Evolutionary conservation across 1,140 invertebrate species (phyloP), one percentile per base, ranked within the genome.

Genomic region (Lasioglossum baleicum): DNA sequence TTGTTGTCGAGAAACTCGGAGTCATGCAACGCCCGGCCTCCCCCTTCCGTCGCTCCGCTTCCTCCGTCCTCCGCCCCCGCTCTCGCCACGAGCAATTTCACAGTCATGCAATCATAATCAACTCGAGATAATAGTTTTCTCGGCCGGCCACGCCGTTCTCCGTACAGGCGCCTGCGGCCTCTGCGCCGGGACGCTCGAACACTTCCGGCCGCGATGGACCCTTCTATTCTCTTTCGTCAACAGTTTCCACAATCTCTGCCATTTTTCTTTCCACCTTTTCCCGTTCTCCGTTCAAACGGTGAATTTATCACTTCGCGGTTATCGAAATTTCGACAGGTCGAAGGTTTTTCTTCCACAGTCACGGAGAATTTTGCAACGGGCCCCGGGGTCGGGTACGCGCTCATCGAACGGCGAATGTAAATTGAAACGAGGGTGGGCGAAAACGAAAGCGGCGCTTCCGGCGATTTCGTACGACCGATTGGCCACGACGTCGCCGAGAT

Each of bases 101-200:
- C 83, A 89, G 90, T 91, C 91, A 92, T 91, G 91, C 91, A 91
- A 92, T 91, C 90, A 90, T 91, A 92, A 92, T 92, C 90, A 89
- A 87, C 77, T 81, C 81, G 80, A 82, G 85, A 90, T 90, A 90
- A 90, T 90, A 90, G 89, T 89, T 90, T 89, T 90, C 83, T 87
- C 84, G 70, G 73, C 58, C 68, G 70, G 31, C 67, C 22, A n/a
- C 68, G 20, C 26, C 48, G 10, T 48, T 0, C 10, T 40, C n/a
- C n/a, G n/a, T n/a, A n/a, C n/a, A n/a, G n/a, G n/a, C n/a, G n/a
- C n/a, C n/a, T n/a, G n/a, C n/a, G n/a, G n/a, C n/a, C n/a, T n/a
- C n/a, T n/a, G n/a, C n/a, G n/a, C n/a, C n/a, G n/a, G n/a, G n/a
- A n/a, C n/a, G n/a, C 10, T 40, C 20, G 40, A 51, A 42, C 53